A percentile compares a stretch with the other conserved stretches of the same genome.
phyloP scores from a whole-genome alignment of 2,797 vertebrate species.

The Pipistrellus pipistrellus region DNA sequence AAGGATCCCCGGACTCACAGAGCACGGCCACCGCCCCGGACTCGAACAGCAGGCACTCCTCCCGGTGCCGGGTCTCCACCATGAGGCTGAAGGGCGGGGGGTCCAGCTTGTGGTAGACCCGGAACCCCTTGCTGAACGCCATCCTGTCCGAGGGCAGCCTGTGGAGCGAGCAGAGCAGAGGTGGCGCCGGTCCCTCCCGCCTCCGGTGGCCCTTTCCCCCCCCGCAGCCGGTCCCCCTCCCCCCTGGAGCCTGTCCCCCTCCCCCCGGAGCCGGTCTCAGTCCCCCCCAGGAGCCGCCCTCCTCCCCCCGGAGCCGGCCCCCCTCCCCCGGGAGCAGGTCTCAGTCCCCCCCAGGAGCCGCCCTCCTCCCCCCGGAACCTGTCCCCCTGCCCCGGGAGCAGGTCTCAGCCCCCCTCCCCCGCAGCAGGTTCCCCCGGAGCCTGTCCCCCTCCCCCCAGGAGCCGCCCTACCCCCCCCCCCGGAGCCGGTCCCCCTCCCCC shows the following conservation, averaged over 20 bases:
- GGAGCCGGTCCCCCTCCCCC: too few species aligned
- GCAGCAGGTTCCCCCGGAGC: too few species aligned
- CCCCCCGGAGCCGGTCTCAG: not conserved
- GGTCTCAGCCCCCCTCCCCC: too few species aligned
- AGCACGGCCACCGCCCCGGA: constrained; percentile 98
- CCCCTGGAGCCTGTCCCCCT: too few species aligned
- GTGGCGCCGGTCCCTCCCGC: not conserved
- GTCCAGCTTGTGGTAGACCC: constrained; percentile 98
- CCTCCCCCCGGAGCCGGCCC: not conserved
- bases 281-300: too few species aligned
- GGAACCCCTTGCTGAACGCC: constrained; percentile 99
- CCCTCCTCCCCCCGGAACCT: too few species aligned
- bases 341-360: too few species aligned
- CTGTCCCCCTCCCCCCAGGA: not conserved
- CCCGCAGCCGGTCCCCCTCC: too few species aligned
- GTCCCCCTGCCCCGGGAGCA: too few species aligned
- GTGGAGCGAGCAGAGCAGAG: constrained; percentile 47
- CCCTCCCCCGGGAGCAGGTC: too few species aligned
- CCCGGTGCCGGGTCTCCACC: constrained; percentile 95
- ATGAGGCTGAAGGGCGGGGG: constrained; percentile 97
- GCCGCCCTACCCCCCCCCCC: too few species aligned
- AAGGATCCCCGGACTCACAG: constrained; percentile 92
- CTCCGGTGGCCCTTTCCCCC: too few species aligned
- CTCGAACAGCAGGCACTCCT: constrained; percentile 98
- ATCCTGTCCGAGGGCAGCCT: constrained; percentile 88